phyloP scores from a whole-genome alignment of 1,140 invertebrate species.

The Cydia amplana region DNA sequence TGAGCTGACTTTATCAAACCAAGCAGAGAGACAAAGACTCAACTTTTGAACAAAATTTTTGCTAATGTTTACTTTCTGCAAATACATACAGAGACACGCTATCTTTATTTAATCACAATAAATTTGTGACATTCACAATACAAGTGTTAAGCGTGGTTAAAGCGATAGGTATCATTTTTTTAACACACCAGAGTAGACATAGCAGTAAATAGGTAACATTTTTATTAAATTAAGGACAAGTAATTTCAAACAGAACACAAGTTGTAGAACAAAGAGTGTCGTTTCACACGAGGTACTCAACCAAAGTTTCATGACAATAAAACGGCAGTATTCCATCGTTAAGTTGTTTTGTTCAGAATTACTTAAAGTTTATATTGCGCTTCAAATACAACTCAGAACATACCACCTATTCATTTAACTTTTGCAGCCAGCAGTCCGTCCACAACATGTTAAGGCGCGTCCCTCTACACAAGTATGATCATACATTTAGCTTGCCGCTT shows the following conservation, averaged over 20 bases:
- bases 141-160: too few relatives aligned
- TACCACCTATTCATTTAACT: not conserved
- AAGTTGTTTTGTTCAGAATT: slow-evolving; percentile 11
- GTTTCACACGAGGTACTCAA: not conserved
- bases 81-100: too few relatives aligned
- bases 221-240: not conserved
- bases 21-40: not conserved
- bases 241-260: not conserved
- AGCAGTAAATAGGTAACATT: not conserved
- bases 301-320: slow-evolving; percentile 5
- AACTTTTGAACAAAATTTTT: not conserved
- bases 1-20: not conserved
- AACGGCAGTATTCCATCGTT: not conserved
- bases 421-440: not conserved
- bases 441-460: too few relatives aligned
- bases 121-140: too few relatives aligned
- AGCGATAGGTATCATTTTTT: not conserved
- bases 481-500: too few relatives aligned
- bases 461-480: too few relatives aligned
- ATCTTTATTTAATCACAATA: too few relatives aligned
- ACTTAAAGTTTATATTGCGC: not conserved
- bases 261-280: not conserved
- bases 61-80: not conserved
- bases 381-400: not conserved
- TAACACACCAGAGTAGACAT: not conserved